Base-by-base conservation (phyloP, 2,888 invertebrate species). In the Homarus gammarus region DNA sequence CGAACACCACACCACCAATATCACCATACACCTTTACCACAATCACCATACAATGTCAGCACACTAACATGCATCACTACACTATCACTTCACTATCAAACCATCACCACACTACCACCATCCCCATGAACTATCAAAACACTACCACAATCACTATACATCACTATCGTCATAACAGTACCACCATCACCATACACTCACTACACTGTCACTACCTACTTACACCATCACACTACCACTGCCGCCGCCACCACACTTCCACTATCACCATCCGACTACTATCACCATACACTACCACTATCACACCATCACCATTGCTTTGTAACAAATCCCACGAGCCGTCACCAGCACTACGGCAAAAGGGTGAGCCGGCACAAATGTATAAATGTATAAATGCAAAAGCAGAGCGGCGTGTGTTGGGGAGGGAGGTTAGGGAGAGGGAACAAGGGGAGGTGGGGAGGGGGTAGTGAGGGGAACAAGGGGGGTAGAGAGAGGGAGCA, bases 341-440 rank as follows among this genome's bases (percentile, higher is more conserved):
- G 73, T 73, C 73, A 73, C 73, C 73, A n/a, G 44, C 40, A 44
- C 73, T 73, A 73, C 73, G 73, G 73, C 73, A 73, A 40, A 73
- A 73, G 73, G 73, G 40, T 44, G 73, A 38, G n/a, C 73, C 73
- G 40, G 38, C 73, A 38, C 73, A 73, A 73, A 73, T 73, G 73
- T 73, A 73, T 73, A 73, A 73, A 73, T 73, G 73, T 73, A 73
- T 73, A 73, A 73, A 73, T 73, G 73, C 73, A 73, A 73, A 73
- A 73, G 73, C 73, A 73, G 73, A 38, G 73, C 73, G 73, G 38
- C 73, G 73, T 64, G 64, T n/a, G 64, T 27, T 56, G 64, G 64
- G 27, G 64, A 40, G 64, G 77, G 27, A 72, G n/a, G n/a, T n/a
- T n/a, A n/a, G 79, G 31, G 78, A 75, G 70, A 61, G 51, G 40